Conservation (phyloP, 2,888 invertebrate genomes). For the Phaedon cochleariae region DNA sequence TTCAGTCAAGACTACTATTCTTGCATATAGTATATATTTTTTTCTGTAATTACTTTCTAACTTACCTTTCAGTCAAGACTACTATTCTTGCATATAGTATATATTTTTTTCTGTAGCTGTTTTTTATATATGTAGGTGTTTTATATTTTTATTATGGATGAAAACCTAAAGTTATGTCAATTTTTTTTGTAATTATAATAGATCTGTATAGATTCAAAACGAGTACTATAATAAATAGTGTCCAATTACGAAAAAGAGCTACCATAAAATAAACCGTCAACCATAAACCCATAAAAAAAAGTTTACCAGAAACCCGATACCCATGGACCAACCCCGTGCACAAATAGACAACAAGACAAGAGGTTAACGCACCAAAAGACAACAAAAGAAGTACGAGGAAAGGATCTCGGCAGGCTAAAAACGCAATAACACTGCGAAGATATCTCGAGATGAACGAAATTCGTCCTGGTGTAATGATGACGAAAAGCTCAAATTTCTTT, state of each 20-base stretch:
- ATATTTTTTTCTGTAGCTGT: too few species aligned
- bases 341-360: conserved; percentile 2
- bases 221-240: too few species aligned
- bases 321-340: conserved; percentile 11
- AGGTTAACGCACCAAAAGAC: conserved; percentile 18
- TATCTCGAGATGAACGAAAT: neutral
- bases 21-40: too few species aligned
- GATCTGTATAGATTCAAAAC: too few species aligned
- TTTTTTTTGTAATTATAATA: too few species aligned
- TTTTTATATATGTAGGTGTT: too few species aligned
- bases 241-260: neutral
- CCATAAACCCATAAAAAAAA: conserved; percentile 13
- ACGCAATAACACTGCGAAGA: neutral
- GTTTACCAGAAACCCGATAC: conserved; percentile 11
- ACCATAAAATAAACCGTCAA: neutral
- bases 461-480: neutral
- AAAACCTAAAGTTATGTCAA: too few species aligned
- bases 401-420: neutral
- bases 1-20: too few species aligned
- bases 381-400: conserved; percentile 9
- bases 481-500: neutral
- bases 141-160: too few species aligned
- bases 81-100: too few species aligned
- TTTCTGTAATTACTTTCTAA: too few species aligned
- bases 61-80: too few species aligned